phyloP scores from a whole-genome alignment of 2,797 vertebrate genomes.

The Enteromius fasciolatus region DNA sequence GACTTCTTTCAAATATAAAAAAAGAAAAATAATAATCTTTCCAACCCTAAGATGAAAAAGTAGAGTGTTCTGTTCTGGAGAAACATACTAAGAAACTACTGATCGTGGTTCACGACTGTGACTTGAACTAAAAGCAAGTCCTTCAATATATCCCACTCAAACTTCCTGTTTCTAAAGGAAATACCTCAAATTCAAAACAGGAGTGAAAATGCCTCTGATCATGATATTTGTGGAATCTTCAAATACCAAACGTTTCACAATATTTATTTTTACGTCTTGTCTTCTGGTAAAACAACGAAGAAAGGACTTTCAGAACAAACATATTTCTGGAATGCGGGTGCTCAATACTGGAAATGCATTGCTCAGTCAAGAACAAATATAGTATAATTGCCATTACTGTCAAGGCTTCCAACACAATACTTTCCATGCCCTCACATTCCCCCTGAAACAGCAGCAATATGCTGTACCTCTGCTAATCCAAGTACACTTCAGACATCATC shows the following conservation, averaged over 20 bases:
- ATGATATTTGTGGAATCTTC: neutral
- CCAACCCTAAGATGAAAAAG: neutral
- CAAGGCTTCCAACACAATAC: conserved; percentile 67
- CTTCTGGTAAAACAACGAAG: conserved; percentile 57
- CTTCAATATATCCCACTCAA: neutral
- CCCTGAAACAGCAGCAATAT: conserved; percentile 73
- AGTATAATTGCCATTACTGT: conserved; percentile 68
- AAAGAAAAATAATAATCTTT: too few species aligned
- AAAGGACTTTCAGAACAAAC: conserved; percentile 58
- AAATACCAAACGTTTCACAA: neutral
- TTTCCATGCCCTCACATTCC: conserved; percentile 72
- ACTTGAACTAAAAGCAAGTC: neutral
- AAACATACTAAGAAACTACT: neutral
- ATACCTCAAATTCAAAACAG: neutral
- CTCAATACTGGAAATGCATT: conserved; percentile 55
- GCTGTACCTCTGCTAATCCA: conserved; percentile 62
- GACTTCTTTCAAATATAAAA: too few species aligned
- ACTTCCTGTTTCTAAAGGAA: neutral
- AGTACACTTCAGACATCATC: neutral
- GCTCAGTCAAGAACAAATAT: conserved; percentile 68
- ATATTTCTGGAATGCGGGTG: conserved; percentile 37
- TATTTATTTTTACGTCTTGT: conserved; percentile 27
- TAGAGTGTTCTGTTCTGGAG: neutral
- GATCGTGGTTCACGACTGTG: neutral
- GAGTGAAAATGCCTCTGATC: neutral